These are phyloP conservation scores for Potorous gilbertii DNA, from an alignment of 2,797 vertebrate species.

Conservation along the genomic window DNA sequence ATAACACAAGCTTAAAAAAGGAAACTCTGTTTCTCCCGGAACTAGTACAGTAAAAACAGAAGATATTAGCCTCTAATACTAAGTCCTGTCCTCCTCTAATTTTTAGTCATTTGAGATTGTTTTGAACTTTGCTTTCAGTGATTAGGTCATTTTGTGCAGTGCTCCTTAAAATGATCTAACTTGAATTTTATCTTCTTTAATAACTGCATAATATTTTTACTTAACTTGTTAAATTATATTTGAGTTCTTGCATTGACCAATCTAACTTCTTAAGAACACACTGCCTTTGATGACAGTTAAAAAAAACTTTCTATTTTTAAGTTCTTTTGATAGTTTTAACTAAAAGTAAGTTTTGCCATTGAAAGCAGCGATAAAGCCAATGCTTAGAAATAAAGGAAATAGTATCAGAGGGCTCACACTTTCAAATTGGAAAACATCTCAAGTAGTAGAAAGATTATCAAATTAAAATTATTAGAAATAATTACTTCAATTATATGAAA, in stretches of 20 bases:
- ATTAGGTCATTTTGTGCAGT: neutral
- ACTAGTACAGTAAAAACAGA: conserved; percentile 36
- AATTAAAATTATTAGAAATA: conserved; percentile 19
- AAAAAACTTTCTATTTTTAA: conserved; percentile 29
- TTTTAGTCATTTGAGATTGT: conserved; percentile 40
- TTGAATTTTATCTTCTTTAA: conserved; percentile 38
- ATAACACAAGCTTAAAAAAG: conserved; percentile 19
- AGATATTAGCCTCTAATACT: neutral
- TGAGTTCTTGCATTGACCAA: conserved; percentile 5
- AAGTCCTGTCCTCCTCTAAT: conserved; percentile 34
- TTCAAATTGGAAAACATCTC: neutral
- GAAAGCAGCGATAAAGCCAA: neutral
- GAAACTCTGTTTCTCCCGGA: conserved; percentile 22
- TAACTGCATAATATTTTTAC: conserved; percentile 42
- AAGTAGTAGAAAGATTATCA: neutral
- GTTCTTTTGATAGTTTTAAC: conserved; percentile 30
- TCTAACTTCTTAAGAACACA: conserved; percentile 29
- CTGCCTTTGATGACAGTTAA: conserved; percentile 24
- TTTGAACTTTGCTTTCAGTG: neutral
- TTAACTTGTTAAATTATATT: neutral
- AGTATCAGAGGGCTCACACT: conserved; percentile 41
- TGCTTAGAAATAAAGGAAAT: conserved; percentile 34
- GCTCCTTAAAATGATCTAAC: neutral
- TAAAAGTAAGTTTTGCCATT: conserved; percentile 42
- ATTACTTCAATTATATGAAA: conserved; percentile 29